These are phyloP conservation scores for Drosophila nr. fundita DNA, from an alignment of 2,888 invertebrate genomes.

Conservation along the genomic window DNA sequence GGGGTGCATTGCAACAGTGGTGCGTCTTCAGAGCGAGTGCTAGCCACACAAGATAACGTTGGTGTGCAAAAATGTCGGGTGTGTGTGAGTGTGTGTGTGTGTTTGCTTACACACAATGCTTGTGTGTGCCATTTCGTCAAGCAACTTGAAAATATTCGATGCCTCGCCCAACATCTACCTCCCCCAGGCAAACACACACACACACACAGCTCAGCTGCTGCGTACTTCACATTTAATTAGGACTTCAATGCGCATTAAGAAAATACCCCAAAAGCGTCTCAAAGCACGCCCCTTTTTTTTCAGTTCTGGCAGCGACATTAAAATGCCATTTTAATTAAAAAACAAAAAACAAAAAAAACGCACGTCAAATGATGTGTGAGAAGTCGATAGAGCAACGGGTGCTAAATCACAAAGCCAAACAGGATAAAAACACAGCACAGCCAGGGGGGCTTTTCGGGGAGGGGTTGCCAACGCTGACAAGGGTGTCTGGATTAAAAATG, in stretches of 20 bases:
- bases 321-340: slow-evolving; percentile 77
- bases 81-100: background rate
- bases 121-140: slow-evolving; percentile 47
- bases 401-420: slow-evolving; percentile 77
- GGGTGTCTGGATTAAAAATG: slow-evolving; percentile 54
- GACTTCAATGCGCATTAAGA: slow-evolving; percentile 72
- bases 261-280: slow-evolving; percentile 63
- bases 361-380: slow-evolving; percentile 75
- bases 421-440: slow-evolving; percentile 47
- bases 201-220: slow-evolving; percentile 52
- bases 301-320: slow-evolving; percentile 45
- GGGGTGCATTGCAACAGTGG: slow-evolving; percentile 25
- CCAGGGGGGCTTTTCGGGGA: background rate
- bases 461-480: slow-evolving; percentile 22
- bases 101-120: background rate
- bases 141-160: slow-evolving; percentile 48
- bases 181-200: background rate
- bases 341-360: slow-evolving; percentile 20
- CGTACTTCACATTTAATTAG: slow-evolving; percentile 74
- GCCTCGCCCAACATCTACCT: slow-evolving; percentile 39
- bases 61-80: slow-evolving; percentile 62
- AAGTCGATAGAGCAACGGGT: slow-evolving; percentile 74
- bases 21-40: slow-evolving; percentile 46
- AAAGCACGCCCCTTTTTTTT: slow-evolving; percentile 60
- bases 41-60: slow-evolving; percentile 61